Conservation (phyloP, 1,140 invertebrate genomes). For the Musca domestica region DNA sequence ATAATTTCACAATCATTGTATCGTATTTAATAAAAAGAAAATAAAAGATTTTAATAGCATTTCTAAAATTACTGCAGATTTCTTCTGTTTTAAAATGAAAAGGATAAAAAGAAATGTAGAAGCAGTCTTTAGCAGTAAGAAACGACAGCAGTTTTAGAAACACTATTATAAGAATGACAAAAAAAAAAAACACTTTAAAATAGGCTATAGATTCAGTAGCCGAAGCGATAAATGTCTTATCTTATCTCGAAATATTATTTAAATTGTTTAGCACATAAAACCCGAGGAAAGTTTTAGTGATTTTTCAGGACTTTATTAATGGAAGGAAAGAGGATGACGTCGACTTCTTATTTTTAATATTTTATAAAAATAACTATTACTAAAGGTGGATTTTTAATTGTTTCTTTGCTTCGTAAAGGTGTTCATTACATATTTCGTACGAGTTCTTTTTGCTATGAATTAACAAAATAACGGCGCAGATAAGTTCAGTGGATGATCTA, state of each 20-base stretch:
- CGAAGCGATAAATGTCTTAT: too few species aligned
- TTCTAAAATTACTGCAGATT: neutral
- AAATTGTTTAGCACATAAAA: too few species aligned
- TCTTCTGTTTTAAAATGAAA: too few species aligned
- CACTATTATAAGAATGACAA: too few species aligned
- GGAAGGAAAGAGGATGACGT: conserved; percentile 1
- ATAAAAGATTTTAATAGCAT: conserved; percentile 18
- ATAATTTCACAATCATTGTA: conserved; percentile 22
- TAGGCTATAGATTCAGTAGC: too few species aligned
- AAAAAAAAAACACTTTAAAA: too few species aligned
- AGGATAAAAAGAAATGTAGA: too few species aligned
- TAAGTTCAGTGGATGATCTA: conserved; percentile 4
- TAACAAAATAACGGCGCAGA: neutral
- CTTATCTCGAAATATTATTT: too few species aligned
- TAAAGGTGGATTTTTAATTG: neutral
- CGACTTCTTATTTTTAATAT: neutral
- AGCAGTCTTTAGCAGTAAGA: too few species aligned
- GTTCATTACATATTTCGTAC: neutral
- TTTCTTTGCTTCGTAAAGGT: neutral
- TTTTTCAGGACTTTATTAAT: neutral
- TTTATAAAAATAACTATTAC: conserved; percentile 1
- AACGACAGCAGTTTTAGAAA: too few species aligned
- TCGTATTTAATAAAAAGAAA: conserved; percentile 1
- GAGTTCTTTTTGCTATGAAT: too few species aligned
- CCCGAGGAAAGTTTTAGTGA: too few species aligned